phyloP scores from a whole-genome alignment of 2,888 invertebrate species.

The Cataglyphis livida region DNA sequence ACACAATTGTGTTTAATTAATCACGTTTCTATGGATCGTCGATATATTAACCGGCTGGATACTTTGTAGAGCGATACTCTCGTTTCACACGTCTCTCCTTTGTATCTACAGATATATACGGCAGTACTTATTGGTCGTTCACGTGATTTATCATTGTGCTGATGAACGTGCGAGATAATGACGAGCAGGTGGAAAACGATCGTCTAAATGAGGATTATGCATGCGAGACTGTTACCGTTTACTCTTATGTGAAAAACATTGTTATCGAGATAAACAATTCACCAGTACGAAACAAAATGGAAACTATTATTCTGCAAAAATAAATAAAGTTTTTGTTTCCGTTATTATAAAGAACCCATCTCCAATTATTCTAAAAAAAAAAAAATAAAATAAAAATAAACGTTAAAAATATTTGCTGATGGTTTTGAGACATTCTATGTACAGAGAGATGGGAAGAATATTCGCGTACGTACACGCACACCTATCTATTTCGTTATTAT shows the following conservation, averaged over 20 bases:
- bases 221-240: not conserved
- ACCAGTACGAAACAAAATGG: not conserved
- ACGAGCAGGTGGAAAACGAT: constrained; percentile 63
- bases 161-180: constrained; percentile 73
- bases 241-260: not conserved
- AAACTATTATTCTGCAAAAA: constrained; percentile 21
- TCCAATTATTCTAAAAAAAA: constrained; percentile 18
- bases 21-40: constrained; percentile 39
- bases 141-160: constrained; percentile 78
- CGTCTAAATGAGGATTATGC: not conserved
- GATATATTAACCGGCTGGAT: constrained; percentile 33
- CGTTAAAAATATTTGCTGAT: constrained; percentile 24
- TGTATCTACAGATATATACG: constrained; percentile 32
- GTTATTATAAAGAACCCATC: not conserved
- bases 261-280: not conserved
- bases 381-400: no score
- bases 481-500: constrained; percentile 63
- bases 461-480: not conserved
- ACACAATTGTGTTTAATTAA: constrained; percentile 52
- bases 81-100: constrained; percentile 70
- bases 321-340: not conserved
- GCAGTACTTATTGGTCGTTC: constrained; percentile 78
- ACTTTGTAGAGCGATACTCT: constrained; percentile 50
- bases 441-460: constrained; percentile 9
- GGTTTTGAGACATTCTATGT: constrained; percentile 32